phyloP scores from a whole-genome alignment of 2,797 vertebrate species.

The Manis pentadactyla region DNA sequence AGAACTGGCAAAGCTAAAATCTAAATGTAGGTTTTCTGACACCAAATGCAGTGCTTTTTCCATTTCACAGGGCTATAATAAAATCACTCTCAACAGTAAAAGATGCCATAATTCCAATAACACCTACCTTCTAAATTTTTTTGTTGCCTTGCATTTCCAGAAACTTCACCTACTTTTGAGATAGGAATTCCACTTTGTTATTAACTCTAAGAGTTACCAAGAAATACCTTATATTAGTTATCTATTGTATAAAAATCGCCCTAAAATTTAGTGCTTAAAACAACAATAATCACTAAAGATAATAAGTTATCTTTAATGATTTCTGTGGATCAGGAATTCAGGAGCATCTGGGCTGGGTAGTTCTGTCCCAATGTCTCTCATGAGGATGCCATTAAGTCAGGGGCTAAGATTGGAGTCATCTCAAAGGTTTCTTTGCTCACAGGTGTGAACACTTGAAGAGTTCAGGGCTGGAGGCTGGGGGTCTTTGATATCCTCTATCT shows the following conservation, averaged over 20 bases:
- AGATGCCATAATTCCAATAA: neutral
- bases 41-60: conserved; percentile 23
- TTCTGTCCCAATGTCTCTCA: neutral
- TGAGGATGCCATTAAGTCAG: neutral
- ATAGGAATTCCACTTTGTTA: neutral
- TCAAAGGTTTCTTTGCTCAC: neutral
- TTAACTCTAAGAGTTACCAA: conserved; percentile 39
- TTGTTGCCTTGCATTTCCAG: conserved; percentile 11
- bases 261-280: neutral
- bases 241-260: neutral
- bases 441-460: neutral
- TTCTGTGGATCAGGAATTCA: neutral
- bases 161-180: neutral
- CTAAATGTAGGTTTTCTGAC: conserved; percentile 28
- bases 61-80: neutral
- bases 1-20: conserved; percentile 29
- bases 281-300: neutral
- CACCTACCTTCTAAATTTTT: neutral
- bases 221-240: neutral
- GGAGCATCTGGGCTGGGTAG: neutral
- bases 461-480: neutral
- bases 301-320: neutral
- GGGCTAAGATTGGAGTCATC: neutral
- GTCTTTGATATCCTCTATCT: neutral
- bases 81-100: conserved; percentile 10